phyloP scores from a whole-genome alignment of 2,797 vertebrate species.

The Taeniopygia guttata region DNA sequence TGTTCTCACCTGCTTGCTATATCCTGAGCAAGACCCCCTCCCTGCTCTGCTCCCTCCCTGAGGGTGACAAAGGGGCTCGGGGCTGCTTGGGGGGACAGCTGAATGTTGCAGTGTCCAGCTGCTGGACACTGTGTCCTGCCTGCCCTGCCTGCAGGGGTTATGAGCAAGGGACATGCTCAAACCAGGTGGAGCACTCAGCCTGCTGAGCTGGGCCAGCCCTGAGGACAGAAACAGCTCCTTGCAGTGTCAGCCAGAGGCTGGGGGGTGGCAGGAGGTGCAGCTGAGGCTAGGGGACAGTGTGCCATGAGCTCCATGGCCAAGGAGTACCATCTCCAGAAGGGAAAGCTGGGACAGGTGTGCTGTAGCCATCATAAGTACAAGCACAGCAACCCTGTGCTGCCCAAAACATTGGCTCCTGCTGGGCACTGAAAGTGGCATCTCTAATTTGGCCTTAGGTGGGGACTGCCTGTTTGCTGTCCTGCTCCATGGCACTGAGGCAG shows the following conservation, averaged over 20 bases:
- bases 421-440: neutral
- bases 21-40: neutral
- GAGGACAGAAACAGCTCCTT: neutral
- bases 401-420: neutral
- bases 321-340: neutral
- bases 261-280: neutral
- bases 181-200: neutral
- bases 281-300: fast-evolving
- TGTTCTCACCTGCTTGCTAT: neutral
- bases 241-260: neutral
- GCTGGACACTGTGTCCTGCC: neutral
- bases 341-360: neutral
- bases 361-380: neutral
- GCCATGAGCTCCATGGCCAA: neutral
- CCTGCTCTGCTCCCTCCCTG: neutral
- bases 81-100: neutral
- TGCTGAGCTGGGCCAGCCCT: neutral
- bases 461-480: neutral
- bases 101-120: neutral
- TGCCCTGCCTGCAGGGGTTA: neutral
- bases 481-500: fast-evolving
- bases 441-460: neutral
- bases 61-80: fast-evolving
- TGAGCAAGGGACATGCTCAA: neutral
- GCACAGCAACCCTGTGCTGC: neutral